A percentile compares a stretch with the other conserved stretches of the same genome.
Evolutionary conservation across 2,113 vertebrate genomes (phyloP).

Genomic region (Zapornia atra): DNA sequence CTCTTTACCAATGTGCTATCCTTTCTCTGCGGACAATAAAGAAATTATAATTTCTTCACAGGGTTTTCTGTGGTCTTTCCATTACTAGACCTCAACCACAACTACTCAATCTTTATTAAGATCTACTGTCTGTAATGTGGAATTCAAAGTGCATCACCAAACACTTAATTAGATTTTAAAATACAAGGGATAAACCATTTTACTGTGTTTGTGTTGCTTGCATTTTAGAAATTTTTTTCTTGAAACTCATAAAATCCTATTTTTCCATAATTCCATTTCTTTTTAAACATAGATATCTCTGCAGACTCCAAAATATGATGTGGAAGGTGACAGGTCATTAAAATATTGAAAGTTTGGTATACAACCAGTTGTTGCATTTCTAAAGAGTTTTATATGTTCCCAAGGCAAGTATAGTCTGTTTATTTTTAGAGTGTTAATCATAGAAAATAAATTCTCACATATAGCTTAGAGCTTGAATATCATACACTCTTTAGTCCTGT

Average conservation of each 20-base stretch:
- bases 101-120: background rate
- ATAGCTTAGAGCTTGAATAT: background rate
- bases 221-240: background rate
- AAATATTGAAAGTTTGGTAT: background rate
- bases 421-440: slow-evolving; percentile 4
- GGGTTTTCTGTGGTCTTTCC: background rate
- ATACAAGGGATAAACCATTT: background rate
- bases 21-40: background rate
- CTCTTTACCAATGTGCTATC: background rate
- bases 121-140: background rate
- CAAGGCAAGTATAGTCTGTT: background rate
- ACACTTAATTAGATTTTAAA: background rate
- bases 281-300: background rate
- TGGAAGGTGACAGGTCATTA: background rate
- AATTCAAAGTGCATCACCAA: background rate
- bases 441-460: background rate
- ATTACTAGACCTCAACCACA: background rate
- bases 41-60: background rate
- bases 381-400: background rate
- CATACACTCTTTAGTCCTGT: background rate
- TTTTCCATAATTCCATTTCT: background rate
- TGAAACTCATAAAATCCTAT: background rate
- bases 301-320: background rate
- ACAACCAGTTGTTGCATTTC: background rate
- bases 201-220: background rate